phyloP scores from a whole-genome alignment of 2,113 vertebrate species.

The Ellobius talpinus region DNA sequence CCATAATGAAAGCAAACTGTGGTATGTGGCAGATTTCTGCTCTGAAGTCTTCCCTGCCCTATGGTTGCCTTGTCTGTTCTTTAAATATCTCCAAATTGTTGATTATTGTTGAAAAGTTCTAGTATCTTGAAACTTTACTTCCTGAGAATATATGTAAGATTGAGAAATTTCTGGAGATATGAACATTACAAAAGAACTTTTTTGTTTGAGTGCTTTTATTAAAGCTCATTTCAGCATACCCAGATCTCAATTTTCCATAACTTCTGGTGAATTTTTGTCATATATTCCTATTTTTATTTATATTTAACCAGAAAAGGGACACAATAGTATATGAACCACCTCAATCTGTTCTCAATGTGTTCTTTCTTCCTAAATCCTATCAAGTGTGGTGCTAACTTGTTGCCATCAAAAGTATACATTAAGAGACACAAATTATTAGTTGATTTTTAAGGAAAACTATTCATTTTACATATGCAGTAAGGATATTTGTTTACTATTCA shows the following conservation, averaged over 20 bases:
- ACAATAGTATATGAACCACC: background rate
- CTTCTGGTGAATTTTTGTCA: background rate
- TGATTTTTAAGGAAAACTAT: background rate
- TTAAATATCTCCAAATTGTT: background rate
- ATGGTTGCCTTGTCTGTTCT: background rate
- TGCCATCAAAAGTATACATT: background rate
- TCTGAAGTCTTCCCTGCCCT: background rate
- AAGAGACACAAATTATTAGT: background rate
- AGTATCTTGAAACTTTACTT: background rate
- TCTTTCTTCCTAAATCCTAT: background rate
- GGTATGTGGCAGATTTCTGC: background rate
- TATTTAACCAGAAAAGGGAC: conserved; percentile 1
- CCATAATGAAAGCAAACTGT: background rate
- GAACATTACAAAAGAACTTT: background rate
- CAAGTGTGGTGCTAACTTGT: background rate
- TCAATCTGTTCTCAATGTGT: background rate
- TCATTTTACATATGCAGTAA: background rate
- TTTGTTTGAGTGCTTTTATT: background rate
- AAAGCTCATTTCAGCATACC: background rate
- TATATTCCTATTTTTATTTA: background rate
- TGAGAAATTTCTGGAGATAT: background rate
- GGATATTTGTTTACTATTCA: background rate
- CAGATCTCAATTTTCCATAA: background rate
- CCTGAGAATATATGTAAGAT: background rate
- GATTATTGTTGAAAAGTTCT: background rate